Conservation (phyloP, 2,888 invertebrate genomes). For the Didymodactylos carnosus region DNA sequence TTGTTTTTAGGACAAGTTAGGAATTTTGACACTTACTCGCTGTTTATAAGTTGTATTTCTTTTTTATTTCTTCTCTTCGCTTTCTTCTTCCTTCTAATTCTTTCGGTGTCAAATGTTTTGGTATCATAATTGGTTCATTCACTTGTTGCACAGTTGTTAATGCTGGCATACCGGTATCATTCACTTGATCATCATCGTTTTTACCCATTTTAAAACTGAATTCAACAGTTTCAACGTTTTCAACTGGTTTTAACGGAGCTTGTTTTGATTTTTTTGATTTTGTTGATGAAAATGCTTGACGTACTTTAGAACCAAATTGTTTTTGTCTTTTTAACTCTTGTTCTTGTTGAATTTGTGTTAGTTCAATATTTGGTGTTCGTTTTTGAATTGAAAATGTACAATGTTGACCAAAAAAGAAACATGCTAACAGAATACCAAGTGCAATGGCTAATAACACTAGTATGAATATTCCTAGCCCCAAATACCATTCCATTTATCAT, state of each 20-base stretch:
- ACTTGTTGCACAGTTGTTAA: background rate
- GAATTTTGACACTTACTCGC: too few species aligned
- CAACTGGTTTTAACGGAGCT: background rate
- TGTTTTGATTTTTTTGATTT: background rate
- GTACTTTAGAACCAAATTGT: background rate
- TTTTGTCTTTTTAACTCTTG: background rate
- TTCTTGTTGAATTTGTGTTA: background rate
- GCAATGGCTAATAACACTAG: background rate
- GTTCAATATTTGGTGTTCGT: background rate
- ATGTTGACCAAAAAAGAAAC: background rate
- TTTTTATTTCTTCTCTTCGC: background rate
- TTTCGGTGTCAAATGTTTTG: background rate
- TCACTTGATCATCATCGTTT: background rate
- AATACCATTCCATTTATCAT: background rate
- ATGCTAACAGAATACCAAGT: background rate
- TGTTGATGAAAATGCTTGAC: background rate
- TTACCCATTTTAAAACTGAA: background rate
- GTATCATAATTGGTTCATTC: background rate
- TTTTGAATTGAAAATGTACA: background rate
- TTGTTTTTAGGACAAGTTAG: too few species aligned
- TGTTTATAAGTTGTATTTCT: background rate
- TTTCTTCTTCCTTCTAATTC: background rate
- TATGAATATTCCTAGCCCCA: background rate
- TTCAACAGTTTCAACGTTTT: background rate
- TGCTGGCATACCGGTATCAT: too few species aligned